Evolutionary conservation across 2,113 vertebrate species (phyloP).

Genomic region (Prionailurus viverrinus): DNA sequence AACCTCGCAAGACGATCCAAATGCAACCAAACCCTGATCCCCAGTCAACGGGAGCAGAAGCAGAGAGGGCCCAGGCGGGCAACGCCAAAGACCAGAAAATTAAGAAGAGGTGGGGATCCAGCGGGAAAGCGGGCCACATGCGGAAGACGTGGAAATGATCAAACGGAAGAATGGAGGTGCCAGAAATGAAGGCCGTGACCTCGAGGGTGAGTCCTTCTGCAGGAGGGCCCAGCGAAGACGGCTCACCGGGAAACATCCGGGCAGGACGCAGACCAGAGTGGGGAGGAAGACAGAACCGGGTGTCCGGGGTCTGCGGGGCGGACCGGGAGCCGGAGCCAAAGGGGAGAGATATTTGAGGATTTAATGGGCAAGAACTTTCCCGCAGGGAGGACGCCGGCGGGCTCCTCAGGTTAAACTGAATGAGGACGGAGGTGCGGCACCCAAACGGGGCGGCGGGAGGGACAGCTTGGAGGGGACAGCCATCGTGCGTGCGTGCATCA

Average conservation of each 20-base stretch:
- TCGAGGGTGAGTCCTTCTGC: not conserved
- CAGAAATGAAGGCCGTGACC: too few relatives aligned
- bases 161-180: not conserved
- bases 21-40: not conserved
- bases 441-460: not conserved
- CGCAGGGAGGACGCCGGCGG: not conserved
- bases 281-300: not conserved
- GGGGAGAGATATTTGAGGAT: too few relatives aligned
- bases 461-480: too few relatives aligned
- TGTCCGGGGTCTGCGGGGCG: not conserved
- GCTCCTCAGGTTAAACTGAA: too few relatives aligned
- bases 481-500: accelerated
- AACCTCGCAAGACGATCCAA: accelerated
- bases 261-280: not conserved
- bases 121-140: accelerated
- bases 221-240: not conserved
- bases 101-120: not conserved
- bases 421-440: too few relatives aligned
- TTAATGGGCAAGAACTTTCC: not conserved
- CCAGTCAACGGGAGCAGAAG: not conserved
- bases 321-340: not conserved
- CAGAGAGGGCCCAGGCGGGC: not conserved
- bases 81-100: accelerated
- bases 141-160: too few relatives aligned
- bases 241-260: not conserved